Evolutionary conservation across 2,113 vertebrate genomes (phyloP).

Genomic region (Cathartes aura): DNA sequence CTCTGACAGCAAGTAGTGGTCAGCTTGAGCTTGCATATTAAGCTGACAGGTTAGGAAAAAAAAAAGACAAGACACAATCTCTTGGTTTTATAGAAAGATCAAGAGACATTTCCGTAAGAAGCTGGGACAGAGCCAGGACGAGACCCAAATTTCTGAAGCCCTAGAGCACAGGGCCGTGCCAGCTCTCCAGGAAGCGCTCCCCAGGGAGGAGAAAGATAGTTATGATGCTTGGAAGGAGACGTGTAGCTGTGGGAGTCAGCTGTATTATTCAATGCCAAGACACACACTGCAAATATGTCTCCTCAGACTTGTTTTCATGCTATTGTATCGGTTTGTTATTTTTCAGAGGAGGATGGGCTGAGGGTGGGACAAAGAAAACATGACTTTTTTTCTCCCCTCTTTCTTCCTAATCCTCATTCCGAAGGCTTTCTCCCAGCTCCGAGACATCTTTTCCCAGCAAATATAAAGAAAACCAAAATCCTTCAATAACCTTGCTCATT

Average conservation of each 20-base stretch:
- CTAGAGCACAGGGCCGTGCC: accelerated
- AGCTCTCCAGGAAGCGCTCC: neutral
- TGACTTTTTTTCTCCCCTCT: neutral
- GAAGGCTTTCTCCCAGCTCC: neutral
- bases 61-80: neutral
- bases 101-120: neutral
- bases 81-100: neutral
- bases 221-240: slow-evolving; percentile 12
- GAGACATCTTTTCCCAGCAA: neutral
- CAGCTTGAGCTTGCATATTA: neutral
- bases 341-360: neutral
- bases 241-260: neutral
- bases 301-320: neutral
- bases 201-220: neutral
- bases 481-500: neutral
- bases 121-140: neutral
- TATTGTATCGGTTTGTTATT: neutral
- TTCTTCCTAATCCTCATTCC: neutral
- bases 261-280: neutral
- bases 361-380: slow-evolving; percentile 22
- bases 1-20: accelerated
- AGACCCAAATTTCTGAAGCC: neutral
- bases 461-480: neutral
- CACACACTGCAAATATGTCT: neutral
- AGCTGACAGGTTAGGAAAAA: neutral